Base-by-base conservation (phyloP, 2,888 invertebrate genomes). In the Scaptodrosophila latifasciaeformis region DNA sequence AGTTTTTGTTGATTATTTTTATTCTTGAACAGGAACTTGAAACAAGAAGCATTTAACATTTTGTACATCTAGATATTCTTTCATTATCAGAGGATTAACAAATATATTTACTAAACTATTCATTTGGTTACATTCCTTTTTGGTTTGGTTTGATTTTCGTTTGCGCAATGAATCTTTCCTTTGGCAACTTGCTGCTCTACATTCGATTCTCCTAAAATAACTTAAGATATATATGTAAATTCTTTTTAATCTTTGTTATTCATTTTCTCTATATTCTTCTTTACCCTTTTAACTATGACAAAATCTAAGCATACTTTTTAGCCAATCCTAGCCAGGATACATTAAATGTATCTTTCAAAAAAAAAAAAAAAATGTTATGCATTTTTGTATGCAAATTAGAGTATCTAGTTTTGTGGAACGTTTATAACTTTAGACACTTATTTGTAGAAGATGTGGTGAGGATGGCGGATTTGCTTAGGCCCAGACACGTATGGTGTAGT, bases 401-500 rank as follows among this genome's bases (percentile, higher is more conserved):
- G n/a, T n/a, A n/a, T n/a, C n/a, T n/a, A n/a, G n/a, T n/a, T n/a
- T n/a, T n/a, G n/a, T n/a, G n/a, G n/a, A n/a, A n/a, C n/a, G n/a
- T n/a, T n/a, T n/a, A n/a, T n/a, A n/a, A n/a, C n/a, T n/a, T n/a
- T n/a, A n/a, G n/a, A n/a, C n/a, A n/a, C n/a, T n/a, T n/a, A n/a
- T n/a, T n/a, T n/a, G n/a, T n/a, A n/a, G n/a, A n/a, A n/a, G n/a
- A n/a, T n/a, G n/a, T n/a, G n/a, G n/a, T n/a, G n/a, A n/a, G n/a
- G n/a, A n/a, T n/a, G n/a, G n/a, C n/a, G n/a, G n/a, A n/a, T 18
- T 15, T n/a, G 13, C 13, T 80, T 83, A 83, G 57, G 83, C 83
- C 83, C 83, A 77, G 84, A 96, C 95, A 85, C 95, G 89, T 63
- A 97, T 89, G 39, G 96, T 96, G 72, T 92, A 92, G 87, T 96